A percentile compares a stretch with the other conserved stretches of the same genome.
Evolutionary conservation across 2,888 invertebrate species (phyloP).

Genomic region (Dolomedes plantarius): DNA sequence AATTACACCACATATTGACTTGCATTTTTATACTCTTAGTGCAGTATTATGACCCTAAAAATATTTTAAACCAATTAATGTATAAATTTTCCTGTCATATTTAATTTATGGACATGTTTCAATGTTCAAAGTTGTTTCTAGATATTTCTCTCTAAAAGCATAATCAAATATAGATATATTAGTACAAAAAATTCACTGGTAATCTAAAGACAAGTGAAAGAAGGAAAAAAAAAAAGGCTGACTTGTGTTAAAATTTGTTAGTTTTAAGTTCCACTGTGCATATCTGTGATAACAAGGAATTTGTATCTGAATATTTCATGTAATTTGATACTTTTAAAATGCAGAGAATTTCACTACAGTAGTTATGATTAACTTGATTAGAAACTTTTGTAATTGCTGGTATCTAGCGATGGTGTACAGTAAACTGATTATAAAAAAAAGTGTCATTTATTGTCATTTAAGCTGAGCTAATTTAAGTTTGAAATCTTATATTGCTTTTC

Average conservation of each 20-base stretch:
- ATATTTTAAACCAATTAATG: too few species aligned
- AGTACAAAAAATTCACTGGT: not conserved
- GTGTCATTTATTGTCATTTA: not conserved
- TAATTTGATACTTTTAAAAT: slow-evolving; percentile 49
- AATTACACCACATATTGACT: too few species aligned
- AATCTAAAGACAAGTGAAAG: not conserved
- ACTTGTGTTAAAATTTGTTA: not conserved
- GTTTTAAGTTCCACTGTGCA: slow-evolving; percentile 26
- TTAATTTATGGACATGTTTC: not conserved
- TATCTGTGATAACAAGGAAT: slow-evolving; percentile 64
- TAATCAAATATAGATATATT: not conserved
- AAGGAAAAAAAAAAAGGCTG: not conserved
- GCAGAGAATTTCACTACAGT: slow-evolving; percentile 36
- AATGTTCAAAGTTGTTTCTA: not conserved
- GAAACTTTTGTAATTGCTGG: slow-evolving; percentile 27
- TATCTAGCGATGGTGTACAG: slow-evolving; percentile 36
- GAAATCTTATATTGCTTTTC: too few species aligned
- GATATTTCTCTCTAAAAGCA: not conserved
- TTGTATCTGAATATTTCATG: slow-evolving; percentile 42
- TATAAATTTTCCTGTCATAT: too few species aligned
- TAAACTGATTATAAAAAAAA: not conserved
- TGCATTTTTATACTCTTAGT: too few species aligned
- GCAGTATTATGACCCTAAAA: too few species aligned
- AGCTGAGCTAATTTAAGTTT: too few species aligned
- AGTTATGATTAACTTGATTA: slow-evolving; percentile 27